Base-by-base conservation (phyloP, 2,888 invertebrate genomes). In the Capitulum mitella region DNA sequence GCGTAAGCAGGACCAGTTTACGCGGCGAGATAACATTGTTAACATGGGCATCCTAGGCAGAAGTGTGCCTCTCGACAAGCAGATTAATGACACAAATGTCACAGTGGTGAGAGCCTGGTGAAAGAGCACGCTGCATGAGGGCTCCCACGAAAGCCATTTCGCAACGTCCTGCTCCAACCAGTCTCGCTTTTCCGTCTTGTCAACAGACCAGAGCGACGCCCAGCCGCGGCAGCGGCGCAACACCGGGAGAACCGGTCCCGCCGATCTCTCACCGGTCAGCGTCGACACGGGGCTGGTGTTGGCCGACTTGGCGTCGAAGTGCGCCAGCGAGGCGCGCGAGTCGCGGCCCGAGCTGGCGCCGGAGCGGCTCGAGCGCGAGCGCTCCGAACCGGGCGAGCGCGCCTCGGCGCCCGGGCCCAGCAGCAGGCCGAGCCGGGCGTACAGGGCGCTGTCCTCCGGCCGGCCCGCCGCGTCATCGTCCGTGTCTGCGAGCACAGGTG, bases 241-340 rank as follows among this genome's bases (percentile, higher is more conserved):
- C n/a, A n/a, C n/a, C n/a, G n/a, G n/a, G n/a, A n/a, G n/a, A n/a
- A n/a, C n/a, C n/a, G n/a, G n/a, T n/a, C n/a, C n/a, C n/a, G n/a
- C n/a, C n/a, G n/a, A n/a, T n/a, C n/a, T n/a, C 79, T 79, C 80
- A 88, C 88, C 94, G 5, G 94, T 94, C 70, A 95, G 87, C 0
- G 94, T 95, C 46, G 94, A 94, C n/a, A 95, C 91, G 78, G 94
- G 94, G 85, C 94, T 94, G 58, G 93, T 93, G 83, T 94, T 94
- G 79, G 91, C 91, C 43, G 93, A 92, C 76, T 76, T 76, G 78
- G 92, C 90, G 78, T 92, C 88, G 0, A 92, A 91, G 82, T 91
- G 90, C 0, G 88, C 87, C 80, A 89, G 89, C 80, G 88, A 87
- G 80, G 88, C 89, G 54, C 88, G 88, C 79, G 89, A 82, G 29